phyloP scores from a whole-genome alignment of 2,888 invertebrate genomes.

The Drosophila cognata region DNA sequence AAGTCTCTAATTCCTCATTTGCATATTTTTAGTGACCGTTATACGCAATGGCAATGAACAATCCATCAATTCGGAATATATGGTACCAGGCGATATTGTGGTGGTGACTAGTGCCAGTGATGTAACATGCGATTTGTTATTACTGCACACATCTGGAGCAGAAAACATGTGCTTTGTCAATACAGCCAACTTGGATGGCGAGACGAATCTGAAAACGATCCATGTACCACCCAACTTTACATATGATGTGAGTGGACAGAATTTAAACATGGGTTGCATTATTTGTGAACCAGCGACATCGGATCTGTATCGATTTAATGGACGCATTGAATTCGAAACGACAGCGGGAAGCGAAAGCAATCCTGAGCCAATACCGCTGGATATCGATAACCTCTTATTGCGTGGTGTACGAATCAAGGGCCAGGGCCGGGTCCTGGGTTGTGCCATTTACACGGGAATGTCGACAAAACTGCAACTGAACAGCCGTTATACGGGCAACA shows the following conservation, averaged over 20 bases:
- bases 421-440: constrained; percentile 91
- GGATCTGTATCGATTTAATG: constrained; percentile 92
- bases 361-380: constrained; percentile 85
- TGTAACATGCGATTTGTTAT: constrained; percentile 92
- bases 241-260: constrained; percentile 48
- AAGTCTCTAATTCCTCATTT: neutral
- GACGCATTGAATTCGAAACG: constrained; percentile 85
- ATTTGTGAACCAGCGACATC: constrained; percentile 90
- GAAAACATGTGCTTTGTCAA: constrained; percentile 91
- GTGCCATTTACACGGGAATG: constrained; percentile 92
- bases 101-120: constrained; percentile 89
- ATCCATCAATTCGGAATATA: constrained; percentile 86
- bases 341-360: constrained; percentile 38
- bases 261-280: constrained; percentile 86
- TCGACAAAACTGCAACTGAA: constrained; percentile 93
- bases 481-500: constrained; percentile 90
- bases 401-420: constrained; percentile 92
- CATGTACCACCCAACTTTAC: constrained; percentile 75
- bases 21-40: constrained; percentile 86
- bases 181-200: constrained; percentile 94
- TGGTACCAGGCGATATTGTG: constrained; percentile 92
- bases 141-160: constrained; percentile 89
- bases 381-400: constrained; percentile 90
- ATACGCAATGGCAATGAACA: constrained; percentile 86
- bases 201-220: constrained; percentile 84